Conservation (phyloP, 2,113 vertebrate species). For the Lethenteron reissneri region DNA sequence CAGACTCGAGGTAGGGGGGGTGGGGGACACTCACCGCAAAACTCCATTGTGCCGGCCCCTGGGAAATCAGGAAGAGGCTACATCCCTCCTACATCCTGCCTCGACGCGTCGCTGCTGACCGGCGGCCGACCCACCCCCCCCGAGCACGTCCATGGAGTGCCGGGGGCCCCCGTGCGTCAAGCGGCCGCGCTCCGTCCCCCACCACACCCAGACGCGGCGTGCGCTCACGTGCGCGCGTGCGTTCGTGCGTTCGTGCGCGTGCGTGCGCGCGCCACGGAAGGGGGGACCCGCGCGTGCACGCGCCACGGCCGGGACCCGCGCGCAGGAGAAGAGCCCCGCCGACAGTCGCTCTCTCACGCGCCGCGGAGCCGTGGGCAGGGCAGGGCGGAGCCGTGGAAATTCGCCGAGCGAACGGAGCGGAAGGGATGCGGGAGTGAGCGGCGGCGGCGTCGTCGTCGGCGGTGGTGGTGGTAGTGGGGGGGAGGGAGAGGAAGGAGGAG, state of each 20-base stretch:
- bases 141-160: too few species aligned
- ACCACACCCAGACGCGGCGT: too few species aligned
- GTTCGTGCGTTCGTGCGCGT: neutral
- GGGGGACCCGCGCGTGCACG: neutral
- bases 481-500: constrained; percentile 8
- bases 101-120: too few species aligned
- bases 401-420: neutral
- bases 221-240: neutral
- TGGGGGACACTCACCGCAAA: too few species aligned
- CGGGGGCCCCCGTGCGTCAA: too few species aligned
- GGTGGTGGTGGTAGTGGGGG: constrained; percentile 17
- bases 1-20: too few species aligned
- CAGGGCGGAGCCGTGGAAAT: neutral
- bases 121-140: too few species aligned
- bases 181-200: too few species aligned
- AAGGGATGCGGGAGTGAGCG: constrained; percentile 15
- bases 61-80: too few species aligned
- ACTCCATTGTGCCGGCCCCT: too few species aligned
- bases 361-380: neutral
- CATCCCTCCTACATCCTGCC: too few species aligned
- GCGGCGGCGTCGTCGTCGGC: neutral
- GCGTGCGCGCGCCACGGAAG: neutral
- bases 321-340: neutral
- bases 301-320: neutral
- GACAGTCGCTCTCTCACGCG: neutral